Evolutionary conservation across 2,888 invertebrate species (phyloP), one percentile per base, ranked within the genome.

Genomic region (Elmis aenea): DNA sequence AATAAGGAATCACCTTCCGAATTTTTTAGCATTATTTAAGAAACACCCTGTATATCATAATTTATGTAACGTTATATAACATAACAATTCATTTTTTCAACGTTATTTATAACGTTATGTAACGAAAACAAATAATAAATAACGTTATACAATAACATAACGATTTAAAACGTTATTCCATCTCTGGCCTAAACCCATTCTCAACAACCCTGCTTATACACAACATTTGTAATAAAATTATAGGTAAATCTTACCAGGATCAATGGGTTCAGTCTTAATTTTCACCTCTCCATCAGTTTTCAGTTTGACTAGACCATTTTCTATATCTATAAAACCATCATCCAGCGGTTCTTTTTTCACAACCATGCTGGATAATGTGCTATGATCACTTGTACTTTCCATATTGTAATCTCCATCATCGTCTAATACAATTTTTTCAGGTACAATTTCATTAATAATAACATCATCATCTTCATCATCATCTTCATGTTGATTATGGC

Each of bases 211-310:
- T n/a, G n/a, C n/a, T n/a, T n/a, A n/a, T n/a, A n/a, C n/a, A n/a
- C n/a, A n/a, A n/a, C 18, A 18, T 18, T 18, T 18, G 5, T 6
- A 18, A 6, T 18, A 18, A 18, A 8, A 18, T 11, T 6, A 26
- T 6, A 21, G n/a, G n/a, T n/a, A n/a, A 12, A 33, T 57, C 63
- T 54, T 37, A 71, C 81, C 79, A 10, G 75, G 76, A 49, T 83
- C 83, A 9, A 79, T 54, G 0, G 83, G 83, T 59, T 86, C 86
- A 58, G 79, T 76, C 56, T 85, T 85, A 48, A 84, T 75, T 65
- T 76, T 79, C 12, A 84, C 64, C 28, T 57, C 57, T 2, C 53
- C 57, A 5, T 57, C 57, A 59, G 77, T 78, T 51, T 83, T 83
- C 45, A 83, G 73, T 63, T 76, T 79, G 11, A 65, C 48, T 9